Percentiles rank a stretch among this genome's conserved stretches.
Conservation (phyloP, 2,888 invertebrate genomes). For the Xanthostigma xanthostigma region DNA sequence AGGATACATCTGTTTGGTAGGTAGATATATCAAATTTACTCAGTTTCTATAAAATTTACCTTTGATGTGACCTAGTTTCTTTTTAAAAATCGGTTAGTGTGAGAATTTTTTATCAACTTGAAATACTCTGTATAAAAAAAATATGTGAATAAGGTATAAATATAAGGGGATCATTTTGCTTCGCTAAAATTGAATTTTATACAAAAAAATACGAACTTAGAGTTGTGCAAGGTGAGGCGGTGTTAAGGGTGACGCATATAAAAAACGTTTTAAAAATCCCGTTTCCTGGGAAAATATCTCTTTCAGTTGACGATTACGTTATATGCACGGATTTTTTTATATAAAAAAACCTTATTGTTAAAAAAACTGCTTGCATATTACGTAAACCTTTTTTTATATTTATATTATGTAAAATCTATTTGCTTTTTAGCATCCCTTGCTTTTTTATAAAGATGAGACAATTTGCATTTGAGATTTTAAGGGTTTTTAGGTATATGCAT, state of each 20-base stretch:
- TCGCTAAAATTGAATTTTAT: conserved; percentile 19
- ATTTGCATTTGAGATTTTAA: conserved; percentile 4
- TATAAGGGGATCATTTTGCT: conserved; percentile 15
- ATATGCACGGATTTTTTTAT: conserved; percentile 5
- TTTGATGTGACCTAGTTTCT: neutral
- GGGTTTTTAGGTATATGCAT: too few relatives aligned
- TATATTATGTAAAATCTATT: conserved; percentile 8
- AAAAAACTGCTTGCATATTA: conserved; percentile 3
- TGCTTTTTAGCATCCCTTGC: conserved; percentile 12
- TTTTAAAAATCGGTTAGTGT: neutral
- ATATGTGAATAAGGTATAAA: conserved; percentile 4
- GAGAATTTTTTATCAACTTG: neutral
- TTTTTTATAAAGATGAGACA: conserved; percentile 7
- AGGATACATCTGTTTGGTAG: neutral
- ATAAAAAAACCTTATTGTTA: conserved; percentile 11
- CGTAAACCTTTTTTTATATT: too few relatives aligned
- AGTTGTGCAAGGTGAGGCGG: conserved; percentile 17
- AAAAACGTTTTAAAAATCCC: conserved; percentile 17
- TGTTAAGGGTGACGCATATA: conserved; percentile 9
- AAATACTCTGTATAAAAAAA: too few relatives aligned
- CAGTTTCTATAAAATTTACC: neutral
- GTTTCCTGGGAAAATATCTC: conserved; percentile 20
- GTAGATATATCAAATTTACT: neutral
- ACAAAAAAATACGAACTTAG: conserved; percentile 18
- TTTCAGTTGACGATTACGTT: conserved; percentile 4